Percentiles rank a stretch among this genome's conserved stretches.
phyloP scores from a whole-genome alignment of 1,140 invertebrate species.

The Bombus waltoni region DNA sequence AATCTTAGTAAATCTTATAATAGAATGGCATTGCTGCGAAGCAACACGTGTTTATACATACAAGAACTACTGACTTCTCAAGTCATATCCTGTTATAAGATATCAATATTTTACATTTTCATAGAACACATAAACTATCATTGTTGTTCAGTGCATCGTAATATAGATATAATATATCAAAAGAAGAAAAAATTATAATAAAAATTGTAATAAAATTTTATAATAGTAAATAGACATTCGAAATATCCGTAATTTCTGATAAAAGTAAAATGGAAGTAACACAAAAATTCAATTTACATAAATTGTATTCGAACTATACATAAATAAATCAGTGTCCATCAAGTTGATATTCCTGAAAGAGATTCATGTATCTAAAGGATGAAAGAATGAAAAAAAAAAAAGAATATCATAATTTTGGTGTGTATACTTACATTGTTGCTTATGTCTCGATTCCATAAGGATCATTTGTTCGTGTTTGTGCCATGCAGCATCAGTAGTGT shows the following conservation, averaged over 20 bases:
- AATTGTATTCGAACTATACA: background rate
- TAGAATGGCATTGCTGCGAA: too few species aligned
- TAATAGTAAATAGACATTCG: background rate
- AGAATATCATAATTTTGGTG: constrained; percentile 24
- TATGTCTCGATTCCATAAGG: constrained; percentile 81
- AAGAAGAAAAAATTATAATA: background rate
- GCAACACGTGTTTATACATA: too few species aligned
- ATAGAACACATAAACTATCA: background rate
- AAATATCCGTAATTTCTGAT: background rate
- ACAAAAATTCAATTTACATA: background rate
- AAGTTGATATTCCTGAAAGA: background rate
- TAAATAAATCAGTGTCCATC: background rate
- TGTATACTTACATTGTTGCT: constrained; percentile 79
- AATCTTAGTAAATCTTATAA: too few species aligned
- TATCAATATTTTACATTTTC: background rate
- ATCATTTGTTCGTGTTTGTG: constrained; percentile 82
- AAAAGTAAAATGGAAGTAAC: background rate
- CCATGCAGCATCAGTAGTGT: constrained; percentile 81
- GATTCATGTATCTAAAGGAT: background rate
- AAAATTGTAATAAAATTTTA: background rate
- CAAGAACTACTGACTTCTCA: too few species aligned
- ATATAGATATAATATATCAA: background rate
- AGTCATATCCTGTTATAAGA: background rate
- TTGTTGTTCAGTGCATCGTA: background rate
- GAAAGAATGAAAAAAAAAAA: background rate